Conservation (phyloP, 2,113 vertebrate genomes). For the Agelaius tricolor region DNA sequence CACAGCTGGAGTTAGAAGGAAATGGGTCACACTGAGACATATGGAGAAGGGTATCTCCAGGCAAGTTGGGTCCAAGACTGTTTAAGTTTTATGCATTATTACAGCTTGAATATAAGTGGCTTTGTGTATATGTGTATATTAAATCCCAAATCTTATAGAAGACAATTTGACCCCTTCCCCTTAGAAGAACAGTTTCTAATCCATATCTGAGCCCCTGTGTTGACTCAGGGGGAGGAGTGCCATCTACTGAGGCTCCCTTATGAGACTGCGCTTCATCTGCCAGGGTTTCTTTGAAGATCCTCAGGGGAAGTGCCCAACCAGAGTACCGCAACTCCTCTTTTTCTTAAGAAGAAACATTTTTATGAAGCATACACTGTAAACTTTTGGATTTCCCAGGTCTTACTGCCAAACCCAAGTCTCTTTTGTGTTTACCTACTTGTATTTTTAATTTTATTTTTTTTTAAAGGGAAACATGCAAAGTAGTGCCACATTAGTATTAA, state of each 20-base stretch:
- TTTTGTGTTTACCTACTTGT: not conserved
- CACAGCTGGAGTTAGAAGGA: not conserved
- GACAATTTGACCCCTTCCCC: not conserved
- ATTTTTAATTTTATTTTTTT: not conserved
- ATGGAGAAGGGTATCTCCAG: not conserved
- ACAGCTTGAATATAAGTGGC: not conserved
- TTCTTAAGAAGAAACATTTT: not conserved
- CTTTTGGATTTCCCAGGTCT: not conserved
- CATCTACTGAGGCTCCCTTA: not conserved
- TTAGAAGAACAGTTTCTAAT: not conserved
- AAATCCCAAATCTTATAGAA: not conserved
- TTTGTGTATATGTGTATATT: not conserved
- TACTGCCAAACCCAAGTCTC: not conserved
- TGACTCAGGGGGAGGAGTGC: not conserved
- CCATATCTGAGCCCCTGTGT: not conserved
- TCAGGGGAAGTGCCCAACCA: not conserved
- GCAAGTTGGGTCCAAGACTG: not conserved
- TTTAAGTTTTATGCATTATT: not conserved
- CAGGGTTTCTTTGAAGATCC: not conserved
- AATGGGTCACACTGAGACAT: not conserved
- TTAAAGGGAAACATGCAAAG: not conserved
- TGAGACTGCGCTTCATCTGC: not conserved
- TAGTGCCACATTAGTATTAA: not conserved
- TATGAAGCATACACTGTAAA: not conserved
- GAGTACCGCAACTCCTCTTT: not conserved